Evolutionary conservation across 2,797 vertebrate species (phyloP).

Genomic region (Lophius americanus): DNA sequence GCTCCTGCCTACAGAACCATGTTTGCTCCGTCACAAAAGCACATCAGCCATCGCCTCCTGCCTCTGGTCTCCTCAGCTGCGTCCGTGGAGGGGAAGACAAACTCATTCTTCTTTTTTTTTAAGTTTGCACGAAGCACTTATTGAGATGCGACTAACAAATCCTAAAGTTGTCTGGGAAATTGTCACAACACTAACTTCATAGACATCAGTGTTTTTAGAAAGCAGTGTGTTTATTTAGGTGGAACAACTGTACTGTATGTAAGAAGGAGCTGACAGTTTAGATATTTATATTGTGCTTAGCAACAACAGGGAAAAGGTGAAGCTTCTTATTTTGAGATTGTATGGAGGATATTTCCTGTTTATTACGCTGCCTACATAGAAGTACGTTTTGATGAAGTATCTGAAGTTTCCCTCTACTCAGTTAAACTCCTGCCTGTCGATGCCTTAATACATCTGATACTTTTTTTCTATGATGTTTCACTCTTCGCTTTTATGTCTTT

Average conservation of each 20-base stretch:
- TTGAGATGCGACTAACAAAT: slow-evolving; percentile 53
- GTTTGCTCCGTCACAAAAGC: slow-evolving; percentile 57
- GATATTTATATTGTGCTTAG: slow-evolving; percentile 24
- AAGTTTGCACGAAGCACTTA: slow-evolving; percentile 82
- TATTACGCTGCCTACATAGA: slow-evolving; percentile 12
- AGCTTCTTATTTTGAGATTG: slow-evolving; percentile 26
- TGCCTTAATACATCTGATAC: slow-evolving; percentile 59
- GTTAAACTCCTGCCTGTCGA: slow-evolving; percentile 37
- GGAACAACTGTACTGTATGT: slow-evolving; percentile 25
- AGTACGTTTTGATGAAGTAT: slow-evolving; percentile 34
- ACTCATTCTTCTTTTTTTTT: slow-evolving; percentile 10
- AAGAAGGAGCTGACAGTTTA: slow-evolving; percentile 10
- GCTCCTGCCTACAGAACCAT: slow-evolving; percentile 39
- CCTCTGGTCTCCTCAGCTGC: slow-evolving; percentile 38
- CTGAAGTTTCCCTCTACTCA: slow-evolving; percentile 21
- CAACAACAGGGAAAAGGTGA: slow-evolving; percentile 22
- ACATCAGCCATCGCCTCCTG: slow-evolving; percentile 38
- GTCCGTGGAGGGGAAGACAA: slow-evolving; percentile 38
- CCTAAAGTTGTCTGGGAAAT: slow-evolving; percentile 29
- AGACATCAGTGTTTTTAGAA: no score
- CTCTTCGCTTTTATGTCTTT: slow-evolving; percentile 14
- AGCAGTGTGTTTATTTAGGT: slow-evolving; percentile 17
- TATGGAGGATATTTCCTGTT: slow-evolving; percentile 47
- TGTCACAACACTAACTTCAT: slow-evolving; percentile 16
- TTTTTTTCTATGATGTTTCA: slow-evolving; percentile 13